These are phyloP conservation scores for Tryphoninae sp. DNA, from an alignment of 2,888 invertebrate genomes.

Conservation along the genomic window DNA sequence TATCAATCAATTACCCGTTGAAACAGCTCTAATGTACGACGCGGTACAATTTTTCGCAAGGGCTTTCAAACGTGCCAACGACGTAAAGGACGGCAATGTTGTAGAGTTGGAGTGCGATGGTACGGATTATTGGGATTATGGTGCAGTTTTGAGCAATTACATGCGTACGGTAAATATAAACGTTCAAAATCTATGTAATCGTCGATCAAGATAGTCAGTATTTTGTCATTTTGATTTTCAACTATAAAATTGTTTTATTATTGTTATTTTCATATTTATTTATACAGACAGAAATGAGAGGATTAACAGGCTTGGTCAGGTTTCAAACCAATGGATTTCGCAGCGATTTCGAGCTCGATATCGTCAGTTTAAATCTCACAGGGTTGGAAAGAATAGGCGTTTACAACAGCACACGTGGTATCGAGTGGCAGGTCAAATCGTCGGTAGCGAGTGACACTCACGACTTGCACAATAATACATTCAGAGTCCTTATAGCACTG, in stretches of 20 bases:
- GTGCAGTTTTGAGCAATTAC: slow-evolving; percentile 91
- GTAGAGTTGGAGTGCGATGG: slow-evolving; percentile 84
- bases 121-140: slow-evolving; percentile 88
- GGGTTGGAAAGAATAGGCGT: slow-evolving; percentile 87
- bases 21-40: slow-evolving; percentile 92
- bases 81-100: slow-evolving; percentile 81
- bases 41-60: slow-evolving; percentile 91
- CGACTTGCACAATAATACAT: slow-evolving; percentile 87
- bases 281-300: slow-evolving; percentile 85
- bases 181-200: neutral
- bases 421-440: slow-evolving; percentile 81
- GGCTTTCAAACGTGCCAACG: slow-evolving; percentile 87
- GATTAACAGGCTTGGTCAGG: slow-evolving; percentile 89
- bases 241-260: neutral
- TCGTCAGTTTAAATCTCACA: slow-evolving; percentile 85
- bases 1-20: slow-evolving; percentile 83
- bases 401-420: slow-evolving; percentile 86
- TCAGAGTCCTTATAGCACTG: slow-evolving; percentile 87
- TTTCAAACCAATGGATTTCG: slow-evolving; percentile 91
- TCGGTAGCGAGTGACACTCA: slow-evolving; percentile 80
- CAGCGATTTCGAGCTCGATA: slow-evolving; percentile 86
- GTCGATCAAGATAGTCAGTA: neutral
- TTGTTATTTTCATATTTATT: slow-evolving; percentile 54
- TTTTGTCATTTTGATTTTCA: neutral
- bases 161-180: slow-evolving; percentile 87